Evolutionary conservation across 2,888 invertebrate species (phyloP).

Genomic region (Mantis religiosa): DNA sequence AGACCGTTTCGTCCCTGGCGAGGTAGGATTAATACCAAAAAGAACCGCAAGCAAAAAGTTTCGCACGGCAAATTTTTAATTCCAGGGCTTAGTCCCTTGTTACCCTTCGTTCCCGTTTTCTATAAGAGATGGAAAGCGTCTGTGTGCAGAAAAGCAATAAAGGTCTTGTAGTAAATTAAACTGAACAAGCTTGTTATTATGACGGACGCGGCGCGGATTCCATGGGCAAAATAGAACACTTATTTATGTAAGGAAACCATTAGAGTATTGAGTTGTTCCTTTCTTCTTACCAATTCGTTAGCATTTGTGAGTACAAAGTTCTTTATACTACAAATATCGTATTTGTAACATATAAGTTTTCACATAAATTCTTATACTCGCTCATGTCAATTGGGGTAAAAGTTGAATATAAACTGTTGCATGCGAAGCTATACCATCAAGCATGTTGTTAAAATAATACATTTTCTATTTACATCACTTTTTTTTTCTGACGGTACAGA

Average conservation of each 20-base stretch:
- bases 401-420: too few relatives aligned
- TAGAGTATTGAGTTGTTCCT: too few relatives aligned
- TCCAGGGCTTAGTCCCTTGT: background rate
- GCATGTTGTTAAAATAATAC: too few relatives aligned
- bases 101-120: background rate
- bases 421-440: too few relatives aligned
- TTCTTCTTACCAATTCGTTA: too few relatives aligned
- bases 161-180: background rate
- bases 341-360: too few relatives aligned
- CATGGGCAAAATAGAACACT: background rate
- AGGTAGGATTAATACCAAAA: background rate
- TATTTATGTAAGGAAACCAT: background rate
- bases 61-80: slow-evolving; percentile 11
- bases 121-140: background rate
- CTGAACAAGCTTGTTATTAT: background rate
- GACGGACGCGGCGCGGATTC: background rate
- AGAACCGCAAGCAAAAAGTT: background rate
- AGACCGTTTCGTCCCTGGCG: background rate
- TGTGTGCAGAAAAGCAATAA: background rate
- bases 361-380: too few relatives aligned
- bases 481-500: too few relatives aligned
- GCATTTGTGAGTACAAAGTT: too few relatives aligned
- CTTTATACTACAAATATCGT: too few relatives aligned
- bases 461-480: too few relatives aligned
- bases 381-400: too few relatives aligned